A percentile compares a stretch with the other conserved stretches of the same genome.
These are phyloP conservation scores for Centropus bengalensis DNA, from an alignment of 2,113 vertebrate genomes.

Conservation along the genomic window DNA sequence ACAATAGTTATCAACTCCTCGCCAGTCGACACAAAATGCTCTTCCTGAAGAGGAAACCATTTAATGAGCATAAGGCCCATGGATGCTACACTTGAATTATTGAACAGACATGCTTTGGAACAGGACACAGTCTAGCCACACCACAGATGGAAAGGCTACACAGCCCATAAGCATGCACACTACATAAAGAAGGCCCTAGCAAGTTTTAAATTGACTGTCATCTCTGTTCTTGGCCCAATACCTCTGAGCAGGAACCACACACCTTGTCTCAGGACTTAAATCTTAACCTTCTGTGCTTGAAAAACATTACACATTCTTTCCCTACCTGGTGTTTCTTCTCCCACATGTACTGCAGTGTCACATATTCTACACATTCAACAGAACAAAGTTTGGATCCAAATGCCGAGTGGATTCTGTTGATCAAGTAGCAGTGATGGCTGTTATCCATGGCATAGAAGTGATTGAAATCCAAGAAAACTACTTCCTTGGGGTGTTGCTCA, in stretches of 20 bases:
- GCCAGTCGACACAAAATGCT: neutral
- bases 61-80: neutral
- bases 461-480: constrained; percentile 96
- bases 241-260: neutral
- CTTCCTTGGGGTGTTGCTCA: constrained; percentile 82
- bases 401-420: constrained; percentile 84
- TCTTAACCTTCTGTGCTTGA: neutral
- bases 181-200: neutral
- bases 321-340: constrained; percentile 88
- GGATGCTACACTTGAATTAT: neutral
- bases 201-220: neutral
- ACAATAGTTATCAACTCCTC: neutral
- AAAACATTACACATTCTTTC: neutral
- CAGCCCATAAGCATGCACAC: neutral
- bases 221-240: neutral
- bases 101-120: neutral
- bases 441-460: constrained; percentile 95
- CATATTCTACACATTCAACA: constrained; percentile 81
- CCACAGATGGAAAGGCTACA: neutral
- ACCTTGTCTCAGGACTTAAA: neutral
- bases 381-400: constrained; percentile 90
- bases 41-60: neutral
- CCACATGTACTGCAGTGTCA: constrained; percentile 90
- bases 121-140: neutral
- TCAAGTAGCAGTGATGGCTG: constrained; percentile 87